phyloP scores from a whole-genome alignment of 2,113 vertebrate genomes.

The Ornithorhynchus anatinus region DNA sequence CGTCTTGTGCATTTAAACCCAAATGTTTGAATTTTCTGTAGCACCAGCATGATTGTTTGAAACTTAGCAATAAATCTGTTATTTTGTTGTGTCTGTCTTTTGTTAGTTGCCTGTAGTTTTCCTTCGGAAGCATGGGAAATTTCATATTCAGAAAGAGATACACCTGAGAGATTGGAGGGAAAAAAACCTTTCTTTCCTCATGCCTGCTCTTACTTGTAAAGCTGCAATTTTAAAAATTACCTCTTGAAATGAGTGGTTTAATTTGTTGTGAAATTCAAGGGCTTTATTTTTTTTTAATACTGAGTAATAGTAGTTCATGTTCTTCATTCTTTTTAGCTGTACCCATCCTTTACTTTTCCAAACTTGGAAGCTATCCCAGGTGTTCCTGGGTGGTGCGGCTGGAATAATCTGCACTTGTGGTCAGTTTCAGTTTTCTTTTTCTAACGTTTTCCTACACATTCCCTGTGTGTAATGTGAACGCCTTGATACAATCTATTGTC shows the following conservation, averaged over 20 bases:
- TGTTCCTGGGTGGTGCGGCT: neutral
- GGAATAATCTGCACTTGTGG: neutral
- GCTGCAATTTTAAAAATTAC: too few species aligned
- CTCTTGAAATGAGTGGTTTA: too few species aligned
- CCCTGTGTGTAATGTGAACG: neutral
- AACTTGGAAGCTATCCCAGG: constrained; percentile 2
- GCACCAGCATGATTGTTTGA: constrained; percentile 1
- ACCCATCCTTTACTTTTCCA: neutral
- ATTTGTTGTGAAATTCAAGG: too few species aligned
- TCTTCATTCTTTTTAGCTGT: neutral
- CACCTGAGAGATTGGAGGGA: too few species aligned
- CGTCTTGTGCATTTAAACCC: neutral
- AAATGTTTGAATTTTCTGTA: neutral
- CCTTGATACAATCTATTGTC: neutral
- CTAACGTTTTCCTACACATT: neutral
- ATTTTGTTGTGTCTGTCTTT: neutral
- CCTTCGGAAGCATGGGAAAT: neutral
- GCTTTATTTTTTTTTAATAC: too few species aligned
- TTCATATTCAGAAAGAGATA: neutral
- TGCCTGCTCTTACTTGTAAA: too few species aligned
- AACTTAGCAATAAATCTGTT: neutral
- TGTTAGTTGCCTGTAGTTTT: neutral
- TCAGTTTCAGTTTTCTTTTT: neutral
- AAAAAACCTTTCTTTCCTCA: too few species aligned
- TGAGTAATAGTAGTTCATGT: too few species aligned